Conservation (phyloP, 1,140 invertebrate species). For the Drosophila repletoides region DNA sequence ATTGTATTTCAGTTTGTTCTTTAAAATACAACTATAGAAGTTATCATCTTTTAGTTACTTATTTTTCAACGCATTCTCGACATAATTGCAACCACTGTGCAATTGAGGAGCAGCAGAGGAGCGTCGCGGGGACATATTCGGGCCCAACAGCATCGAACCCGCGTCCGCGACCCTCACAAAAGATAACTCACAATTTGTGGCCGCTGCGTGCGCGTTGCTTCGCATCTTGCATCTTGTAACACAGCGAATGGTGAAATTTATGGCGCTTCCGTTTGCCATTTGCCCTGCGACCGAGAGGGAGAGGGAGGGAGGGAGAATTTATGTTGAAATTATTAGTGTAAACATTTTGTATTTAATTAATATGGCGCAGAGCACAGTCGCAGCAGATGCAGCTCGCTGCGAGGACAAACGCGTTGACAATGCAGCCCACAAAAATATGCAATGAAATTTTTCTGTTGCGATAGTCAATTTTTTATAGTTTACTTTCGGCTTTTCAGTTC, state of each 20-base stretch:
- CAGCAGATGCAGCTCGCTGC: conserved; percentile 4
- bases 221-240: conserved; percentile 49
- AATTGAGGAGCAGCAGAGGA: conserved; percentile 3
- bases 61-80: too few relatives aligned
- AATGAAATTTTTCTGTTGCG: conserved; percentile 25
- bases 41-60: too few relatives aligned
- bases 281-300: not conserved
- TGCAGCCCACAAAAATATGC: conserved; percentile 46
- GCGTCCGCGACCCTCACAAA: conserved; percentile 36
- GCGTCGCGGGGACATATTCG: not conserved
- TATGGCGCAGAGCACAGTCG: conserved; percentile 36
- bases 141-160: conserved; percentile 35
- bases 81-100: too few relatives aligned
- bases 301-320: conserved; percentile 34
- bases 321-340: conserved; percentile 77
- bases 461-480: conserved; percentile 47
- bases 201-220: conserved; percentile 39
- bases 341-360: conserved; percentile 81
- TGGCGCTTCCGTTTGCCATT: conserved; percentile 58
- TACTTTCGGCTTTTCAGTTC: conserved; percentile 27
- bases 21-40: too few relatives aligned
- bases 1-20: too few relatives aligned
- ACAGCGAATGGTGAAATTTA: conserved; percentile 56
- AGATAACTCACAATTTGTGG: conserved; percentile 79
- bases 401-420: conserved; percentile 48